A percentile compares a stretch with the other conserved stretches of the same genome.
phyloP scores from a whole-genome alignment of 2,797 vertebrate genomes.

The Neolamprologus multifasciatus region DNA sequence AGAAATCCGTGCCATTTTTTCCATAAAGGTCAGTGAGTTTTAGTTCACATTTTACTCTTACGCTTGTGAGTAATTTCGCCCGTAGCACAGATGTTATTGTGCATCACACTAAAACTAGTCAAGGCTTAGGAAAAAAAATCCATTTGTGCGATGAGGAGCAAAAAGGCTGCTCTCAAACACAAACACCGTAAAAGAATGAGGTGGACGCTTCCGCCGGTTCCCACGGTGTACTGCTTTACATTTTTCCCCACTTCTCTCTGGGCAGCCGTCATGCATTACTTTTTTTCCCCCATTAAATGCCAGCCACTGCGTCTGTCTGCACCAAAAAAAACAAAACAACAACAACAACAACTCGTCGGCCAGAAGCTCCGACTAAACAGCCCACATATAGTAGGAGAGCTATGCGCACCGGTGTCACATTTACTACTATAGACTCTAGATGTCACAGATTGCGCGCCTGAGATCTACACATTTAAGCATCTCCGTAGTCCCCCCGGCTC shows the following conservation, averaged over 20 bases:
- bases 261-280: conserved; percentile 53
- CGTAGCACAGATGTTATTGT: neutral
- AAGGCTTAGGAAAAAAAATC: neutral
- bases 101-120: neutral
- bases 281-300: conserved; percentile 45
- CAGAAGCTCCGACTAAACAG: conserved; percentile 14
- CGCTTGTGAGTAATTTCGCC: conserved; percentile 22
- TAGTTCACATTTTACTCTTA: conserved; percentile 7
- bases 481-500: neutral
- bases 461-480: conserved; percentile 17
- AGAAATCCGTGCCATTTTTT: neutral
- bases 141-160: conserved; percentile 1
- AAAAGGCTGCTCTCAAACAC: conserved; percentile 14
- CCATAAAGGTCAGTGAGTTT: conserved; percentile 24
- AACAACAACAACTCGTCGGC: conserved; percentile 13
- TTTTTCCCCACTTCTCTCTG: conserved; percentile 14
- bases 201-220: neutral
- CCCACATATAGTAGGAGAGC: neutral
- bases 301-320: conserved; percentile 77
- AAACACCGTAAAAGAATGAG: neutral
- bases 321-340: conserved; percentile 31
- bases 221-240: conserved; percentile 9
- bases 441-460: conserved; percentile 47
- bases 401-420: conserved; percentile 28
- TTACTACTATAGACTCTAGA: conserved; percentile 24